These are phyloP conservation scores for Drosophila pachea DNA, from an alignment of 1,140 invertebrate genomes.

Conservation along the genomic window DNA sequence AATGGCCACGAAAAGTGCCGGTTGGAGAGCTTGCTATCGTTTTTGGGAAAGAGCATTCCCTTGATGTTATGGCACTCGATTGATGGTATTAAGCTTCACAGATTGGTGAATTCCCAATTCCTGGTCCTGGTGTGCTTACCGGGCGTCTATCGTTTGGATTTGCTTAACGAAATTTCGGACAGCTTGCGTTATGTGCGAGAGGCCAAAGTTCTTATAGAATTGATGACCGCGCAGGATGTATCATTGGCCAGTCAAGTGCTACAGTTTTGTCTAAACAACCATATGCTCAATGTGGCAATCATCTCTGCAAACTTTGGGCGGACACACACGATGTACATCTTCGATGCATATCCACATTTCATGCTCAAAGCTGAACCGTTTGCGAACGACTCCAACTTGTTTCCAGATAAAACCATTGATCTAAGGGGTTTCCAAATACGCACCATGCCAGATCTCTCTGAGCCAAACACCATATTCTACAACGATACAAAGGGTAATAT, in stretches of 20 bases:
- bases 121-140: slow-evolving; percentile 48
- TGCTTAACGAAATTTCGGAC: slow-evolving; percentile 8
- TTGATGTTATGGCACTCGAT: slow-evolving; percentile 33
- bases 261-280: slow-evolving; percentile 22
- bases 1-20: slow-evolving; percentile 12
- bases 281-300: slow-evolving; percentile 42
- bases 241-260: slow-evolving; percentile 16
- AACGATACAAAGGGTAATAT: slow-evolving; percentile 25
- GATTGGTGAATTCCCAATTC: slow-evolving; percentile 21
- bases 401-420: slow-evolving; percentile 47
- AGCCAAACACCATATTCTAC: slow-evolving; percentile 59
- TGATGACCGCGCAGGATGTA: slow-evolving; percentile 17
- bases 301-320: slow-evolving; percentile 28
- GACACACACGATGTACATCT: slow-evolving; percentile 27
- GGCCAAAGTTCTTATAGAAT: slow-evolving; percentile 46
- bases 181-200: slow-evolving; percentile 39
- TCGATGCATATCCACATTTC: slow-evolving; percentile 36
- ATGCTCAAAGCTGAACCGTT: slow-evolving; percentile 16
- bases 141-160: slow-evolving; percentile 28
- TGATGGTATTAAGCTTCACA: neutral
- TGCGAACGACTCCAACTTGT: slow-evolving; percentile 1
- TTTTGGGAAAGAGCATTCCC: slow-evolving; percentile 8
- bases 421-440: slow-evolving; percentile 22
- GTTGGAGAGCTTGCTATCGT: neutral
- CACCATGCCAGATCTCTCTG: slow-evolving; percentile 56